Evolutionary conservation across 2,113 vertebrate species (phyloP).

Genomic region (Cyrtonyx montezumae): DNA sequence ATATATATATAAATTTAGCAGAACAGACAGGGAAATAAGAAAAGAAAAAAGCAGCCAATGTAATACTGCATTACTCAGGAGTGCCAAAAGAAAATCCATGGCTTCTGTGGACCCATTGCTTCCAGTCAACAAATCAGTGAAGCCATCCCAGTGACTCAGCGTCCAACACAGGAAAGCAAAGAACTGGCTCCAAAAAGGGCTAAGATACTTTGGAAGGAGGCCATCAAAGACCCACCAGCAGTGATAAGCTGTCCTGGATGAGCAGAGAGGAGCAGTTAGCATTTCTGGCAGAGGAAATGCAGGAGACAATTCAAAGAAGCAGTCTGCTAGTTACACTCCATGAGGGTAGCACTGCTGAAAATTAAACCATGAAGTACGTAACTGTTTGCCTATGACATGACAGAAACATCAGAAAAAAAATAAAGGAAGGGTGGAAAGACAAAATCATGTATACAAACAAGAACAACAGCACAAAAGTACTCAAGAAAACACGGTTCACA

Average conservation of each 20-base stretch:
- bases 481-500: neutral
- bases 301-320: neutral
- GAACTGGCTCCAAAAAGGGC: conserved; percentile 17
- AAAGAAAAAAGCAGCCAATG: conserved; percentile 9
- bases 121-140: neutral
- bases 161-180: neutral
- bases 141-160: neutral
- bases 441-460: neutral
- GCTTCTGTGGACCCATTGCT: neutral
- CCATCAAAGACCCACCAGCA: conserved; percentile 1
- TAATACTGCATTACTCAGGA: neutral
- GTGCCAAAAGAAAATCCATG: neutral
- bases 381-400: conserved; percentile 21
- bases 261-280: neutral
- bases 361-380: neutral
- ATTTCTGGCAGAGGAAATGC: conserved; percentile 19
- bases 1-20: neutral
- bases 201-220: conserved; percentile 9
- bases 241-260: conserved; percentile 5
- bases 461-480: neutral
- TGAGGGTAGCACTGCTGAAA: neutral
- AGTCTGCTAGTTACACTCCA: neutral
- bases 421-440: neutral
- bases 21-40: neutral
- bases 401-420: neutral